These are phyloP conservation scores for Drosophila ambigua DNA, from an alignment of 1,140 invertebrate genomes.

Conservation along the genomic window DNA sequence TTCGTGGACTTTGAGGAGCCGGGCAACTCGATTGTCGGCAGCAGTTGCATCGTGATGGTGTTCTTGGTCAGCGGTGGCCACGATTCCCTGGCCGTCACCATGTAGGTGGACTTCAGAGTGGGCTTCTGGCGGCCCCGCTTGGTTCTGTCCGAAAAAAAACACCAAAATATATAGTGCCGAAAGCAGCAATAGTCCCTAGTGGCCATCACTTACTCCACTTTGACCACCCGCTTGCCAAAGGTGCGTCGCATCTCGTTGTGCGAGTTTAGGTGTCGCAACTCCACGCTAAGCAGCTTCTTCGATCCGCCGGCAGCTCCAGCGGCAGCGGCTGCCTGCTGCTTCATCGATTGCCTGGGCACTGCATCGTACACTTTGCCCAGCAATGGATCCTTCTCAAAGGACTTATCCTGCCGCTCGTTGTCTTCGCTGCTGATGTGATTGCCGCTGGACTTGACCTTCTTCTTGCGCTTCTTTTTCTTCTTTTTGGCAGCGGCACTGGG, in stretches of 20 bases:
- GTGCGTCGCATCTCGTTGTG: slow-evolving; percentile 93
- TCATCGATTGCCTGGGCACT: slow-evolving; percentile 59
- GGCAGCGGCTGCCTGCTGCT: slow-evolving; percentile 20
- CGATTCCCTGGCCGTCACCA: slow-evolving; percentile 88
- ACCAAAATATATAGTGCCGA: slow-evolving; percentile 21
- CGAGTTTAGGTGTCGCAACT: slow-evolving; percentile 91
- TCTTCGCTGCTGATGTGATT: slow-evolving; percentile 86
- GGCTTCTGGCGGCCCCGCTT: slow-evolving; percentile 85
- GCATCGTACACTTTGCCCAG: slow-evolving; percentile 66
- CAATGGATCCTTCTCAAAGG: slow-evolving; percentile 69
- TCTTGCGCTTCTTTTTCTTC: slow-evolving; percentile 89
- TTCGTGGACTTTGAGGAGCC: slow-evolving; percentile 30
- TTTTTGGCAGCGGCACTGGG: slow-evolving; percentile 84
- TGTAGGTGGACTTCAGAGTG: slow-evolving; percentile 86
- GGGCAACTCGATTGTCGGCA: slow-evolving; percentile 84
- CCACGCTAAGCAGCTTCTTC: slow-evolving; percentile 86
- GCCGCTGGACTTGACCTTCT: slow-evolving; percentile 84
- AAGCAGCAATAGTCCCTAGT: background rate
- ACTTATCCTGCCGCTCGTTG: slow-evolving; percentile 84
- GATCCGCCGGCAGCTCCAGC: slow-evolving; percentile 32
- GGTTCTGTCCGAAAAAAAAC: slow-evolving; percentile 83
- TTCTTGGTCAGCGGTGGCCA: slow-evolving; percentile 88
- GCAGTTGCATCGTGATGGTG: slow-evolving; percentile 90
- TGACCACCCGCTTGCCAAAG: slow-evolving; percentile 92
- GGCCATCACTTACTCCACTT: slow-evolving; percentile 77